A percentile compares a stretch with the other conserved stretches of the same genome.
Conservation (phyloP, 2,888 invertebrate genomes). For the Phrixothrix hirtus region DNA sequence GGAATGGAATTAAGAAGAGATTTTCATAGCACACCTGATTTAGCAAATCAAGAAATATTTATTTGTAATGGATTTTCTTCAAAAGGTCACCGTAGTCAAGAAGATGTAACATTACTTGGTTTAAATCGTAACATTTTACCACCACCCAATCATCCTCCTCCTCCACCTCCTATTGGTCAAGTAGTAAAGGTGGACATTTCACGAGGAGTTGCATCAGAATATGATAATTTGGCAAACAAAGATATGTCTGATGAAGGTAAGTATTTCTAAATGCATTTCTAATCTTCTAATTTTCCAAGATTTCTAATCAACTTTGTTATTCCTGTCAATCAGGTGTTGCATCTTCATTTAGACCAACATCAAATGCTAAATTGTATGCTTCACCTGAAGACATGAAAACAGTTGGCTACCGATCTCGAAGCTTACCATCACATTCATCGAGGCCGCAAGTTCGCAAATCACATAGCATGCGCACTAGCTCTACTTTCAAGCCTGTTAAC, state of each 20-base stretch:
- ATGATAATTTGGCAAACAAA: slow-evolving; percentile 46
- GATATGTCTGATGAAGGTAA: slow-evolving; percentile 48
- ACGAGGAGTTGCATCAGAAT: slow-evolving; percentile 43
- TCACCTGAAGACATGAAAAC: slow-evolving; percentile 83
- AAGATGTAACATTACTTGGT: slow-evolving; percentile 62
- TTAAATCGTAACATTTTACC: slow-evolving; percentile 57
- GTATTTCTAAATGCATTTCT: slow-evolving; percentile 12
- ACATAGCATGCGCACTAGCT: slow-evolving; percentile 62
- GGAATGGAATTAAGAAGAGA: slow-evolving; percentile 70
- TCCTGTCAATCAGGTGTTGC: slow-evolving; percentile 60
- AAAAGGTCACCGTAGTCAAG: slow-evolving; percentile 70
- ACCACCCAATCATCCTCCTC: slow-evolving; percentile 82
- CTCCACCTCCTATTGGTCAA: slow-evolving; percentile 70
- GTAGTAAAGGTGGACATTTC: slow-evolving; percentile 69
- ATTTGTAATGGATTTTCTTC: slow-evolving; percentile 32
- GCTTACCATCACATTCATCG: slow-evolving; percentile 60
- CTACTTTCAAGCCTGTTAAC: slow-evolving; percentile 56
- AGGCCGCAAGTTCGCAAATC: slow-evolving; percentile 65
- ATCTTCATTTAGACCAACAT: slow-evolving; percentile 88
- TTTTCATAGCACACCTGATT: slow-evolving; percentile 90
- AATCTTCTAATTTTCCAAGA: slow-evolving; percentile 9
- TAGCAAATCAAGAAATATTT: slow-evolving; percentile 58
- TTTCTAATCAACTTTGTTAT: slow-evolving; percentile 36
- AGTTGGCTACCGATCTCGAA: slow-evolving; percentile 67
- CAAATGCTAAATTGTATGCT: slow-evolving; percentile 84